Base-by-base conservation (phyloP, 2,113 vertebrate genomes). In the Neodontobutis hainanensis region DNA sequence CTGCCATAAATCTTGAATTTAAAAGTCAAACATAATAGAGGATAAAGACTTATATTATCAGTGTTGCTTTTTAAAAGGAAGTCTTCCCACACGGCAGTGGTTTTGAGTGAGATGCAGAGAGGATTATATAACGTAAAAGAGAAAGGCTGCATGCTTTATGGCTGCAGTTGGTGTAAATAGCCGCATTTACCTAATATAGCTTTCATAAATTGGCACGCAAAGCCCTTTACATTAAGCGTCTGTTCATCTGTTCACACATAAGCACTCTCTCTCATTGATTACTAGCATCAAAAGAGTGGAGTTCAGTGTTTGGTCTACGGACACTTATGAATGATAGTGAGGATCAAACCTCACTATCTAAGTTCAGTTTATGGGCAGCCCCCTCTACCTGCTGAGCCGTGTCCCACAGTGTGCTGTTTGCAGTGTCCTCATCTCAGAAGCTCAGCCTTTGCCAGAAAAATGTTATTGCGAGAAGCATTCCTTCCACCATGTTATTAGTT, bases 111-210 rank as follows among this genome's bases (percentile, higher is more conserved):
- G 8, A 15, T 15, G 5, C 40, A n/a, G 34, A 46, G 32, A 52
- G 3, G 51, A 57, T 80, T 65, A 68, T 49, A 6, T 49, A 77
- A 73, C 48, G 40, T n/a, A 50, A 35, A 14, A 36, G 60, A 51
- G 52, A 44, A 64, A 61, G 48, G 19, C 44, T 50, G 64, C 55
- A 59, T 65, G 45, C 58, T 65, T 74, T 15, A 50, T 9, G 50
- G 42, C 46, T 61, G 36, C 59, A 47, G 50, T 61, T 69, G 52
- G 6, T 32, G 11, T 40, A 40, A 27, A 27, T 27, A 27, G 19
- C 19, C 19, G 3, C 19, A 27, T 27, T 27, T 27, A 27, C 19
- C 19, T 27, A 27, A 27, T 27, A 27, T 27, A 27, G 19, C 19
- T 2, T 3, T 27, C 38, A 6, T 40, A 40, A 5, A 40, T 40